Evolutionary conservation across 2,113 vertebrate species (phyloP), one percentile per base, ranked within the genome.

Genomic region (Polypterus senegalus): DNA sequence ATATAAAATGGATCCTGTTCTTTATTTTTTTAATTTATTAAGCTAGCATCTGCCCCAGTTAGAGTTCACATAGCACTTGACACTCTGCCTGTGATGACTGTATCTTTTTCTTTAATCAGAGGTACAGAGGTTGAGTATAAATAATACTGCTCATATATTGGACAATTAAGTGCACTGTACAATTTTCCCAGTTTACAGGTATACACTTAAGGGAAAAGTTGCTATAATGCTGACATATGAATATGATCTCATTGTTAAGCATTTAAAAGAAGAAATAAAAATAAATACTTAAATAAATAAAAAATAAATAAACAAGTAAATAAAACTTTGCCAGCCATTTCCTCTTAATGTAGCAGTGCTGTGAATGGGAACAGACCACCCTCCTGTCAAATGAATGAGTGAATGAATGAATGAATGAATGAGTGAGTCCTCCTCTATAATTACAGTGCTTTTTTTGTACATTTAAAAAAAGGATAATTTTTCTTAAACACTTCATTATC

Each of bases 121-220:
- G 89, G 84, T 92, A 81, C 85, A 83, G 84, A 80, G 86, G 85
- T 87, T 87, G 86, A 92, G 89, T 92, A 88, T 90, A 89, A 92
- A 83, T 80, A 87, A 85, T 80, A 81, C 84, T 89, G 83, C 91
- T 90, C 86, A 88, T 84, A 88, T 90, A 88, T 88, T 88, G 85
- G 86, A 92, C 89, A 91, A 89, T 86, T 87, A 91, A 91, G 84
- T 96, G 94, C 93, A 96, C 93, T 94, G 91, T 94, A 89, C 85
- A 86, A 86, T 91, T 93, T 95, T 92, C 91, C 93, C 91, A 92
- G 92, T 97, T 97, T 96, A 97, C 91, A 93, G 87, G 84, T 92
- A 86, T 86, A 86, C 77, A 84, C 83, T 86, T 81, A 91, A 92
- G 89, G 90, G 92, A 89, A 92, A 91, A 89, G 74, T 88, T 87